Evolutionary conservation across 2,797 vertebrate species (phyloP), one percentile per base, ranked within the genome.

Genomic region (Sebastes jordani): DNA sequence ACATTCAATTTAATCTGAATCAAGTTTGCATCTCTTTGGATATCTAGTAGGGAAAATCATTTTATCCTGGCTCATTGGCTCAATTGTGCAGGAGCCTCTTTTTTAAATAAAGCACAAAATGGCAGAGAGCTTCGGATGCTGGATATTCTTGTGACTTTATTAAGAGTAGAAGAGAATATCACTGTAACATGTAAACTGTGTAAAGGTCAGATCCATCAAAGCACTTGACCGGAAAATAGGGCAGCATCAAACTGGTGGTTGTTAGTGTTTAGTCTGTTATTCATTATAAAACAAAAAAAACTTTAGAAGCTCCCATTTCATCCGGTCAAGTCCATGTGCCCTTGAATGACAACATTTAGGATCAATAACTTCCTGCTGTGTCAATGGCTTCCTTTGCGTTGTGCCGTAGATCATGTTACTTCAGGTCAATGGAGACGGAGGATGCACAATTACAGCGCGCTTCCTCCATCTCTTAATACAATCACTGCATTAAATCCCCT

Each of bases 291-390:
- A n/a, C 2, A 22, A 70, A 18, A 46, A 18, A 36, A 49, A 23
- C 20, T n/a, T 32, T 0, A 18, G 49, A 69, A 38, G 5, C 7
- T 72, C 64, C 8, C 18, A n/a, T 34, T 30, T 63, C 38, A 42
- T 11, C 3, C 16, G 23, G 11, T 72, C 68, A 56, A 68, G 68
- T 78, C 71, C 36, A 70, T 27, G 36, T 69, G 55, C 11, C 71
- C 63, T 68, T 73, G 14, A 83, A 73, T 58, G 42, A 42, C 75
- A 80, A 63, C 61, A 74, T 81, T 58, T 63, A 65, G 36, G 63
- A 89, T 86, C 82, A 54, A 85, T 80, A 71, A 81, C 83, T 54
- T 88, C 74, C 79, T 34, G 20, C 27, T 75, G 63, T 25, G 66
- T 81, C 61, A 38, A 36, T 58, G 67, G 68, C 66, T 71, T 78